Percentiles rank a stretch among this genome's conserved stretches.
Conservation (phyloP, 2,888 invertebrate species). For the Chironomus riparius region DNA sequence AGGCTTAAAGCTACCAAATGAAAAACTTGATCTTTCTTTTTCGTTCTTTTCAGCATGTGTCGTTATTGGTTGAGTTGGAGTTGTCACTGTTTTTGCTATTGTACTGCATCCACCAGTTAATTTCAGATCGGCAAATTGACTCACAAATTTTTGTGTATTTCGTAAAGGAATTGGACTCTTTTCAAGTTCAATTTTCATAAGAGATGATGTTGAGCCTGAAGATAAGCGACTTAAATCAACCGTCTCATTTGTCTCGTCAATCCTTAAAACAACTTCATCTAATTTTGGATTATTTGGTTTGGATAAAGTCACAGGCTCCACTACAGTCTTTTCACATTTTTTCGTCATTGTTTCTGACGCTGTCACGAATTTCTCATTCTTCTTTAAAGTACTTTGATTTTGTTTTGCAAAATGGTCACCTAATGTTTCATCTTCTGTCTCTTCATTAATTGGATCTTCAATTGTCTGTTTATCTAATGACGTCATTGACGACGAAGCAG, state of each 20-base stretch:
- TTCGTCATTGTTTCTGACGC: slow-evolving; percentile 29
- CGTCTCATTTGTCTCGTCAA: slow-evolving; percentile 32
- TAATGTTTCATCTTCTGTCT: slow-evolving; percentile 54
- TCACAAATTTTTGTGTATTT: slow-evolving; percentile 53
- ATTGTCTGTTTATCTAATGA: slow-evolving; percentile 35
- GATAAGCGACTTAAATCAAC: slow-evolving; percentile 29
- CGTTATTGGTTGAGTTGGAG: slow-evolving; percentile 32
- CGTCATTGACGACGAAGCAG: slow-evolving; percentile 33
- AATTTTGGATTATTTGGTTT: slow-evolving; percentile 10
- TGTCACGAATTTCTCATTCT: slow-evolving; percentile 42
- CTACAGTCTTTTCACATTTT: slow-evolving; percentile 1
- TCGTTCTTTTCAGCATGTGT: slow-evolving; percentile 34
- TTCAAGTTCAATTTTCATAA: slow-evolving; percentile 31
- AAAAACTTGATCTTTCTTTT: slow-evolving; percentile 35
- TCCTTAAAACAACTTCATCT: slow-evolving; percentile 28
- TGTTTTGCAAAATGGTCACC: slow-evolving; percentile 71
- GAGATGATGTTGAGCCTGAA: slow-evolving; percentile 1
- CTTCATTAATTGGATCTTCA: slow-evolving; percentile 35
- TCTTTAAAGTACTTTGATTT: slow-evolving; percentile 68
- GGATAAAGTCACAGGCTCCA: not conserved
- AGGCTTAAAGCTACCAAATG: slow-evolving; percentile 50
- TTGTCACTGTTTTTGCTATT: slow-evolving; percentile 33
- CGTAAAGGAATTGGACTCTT: slow-evolving; percentile 49
- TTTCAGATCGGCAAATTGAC: slow-evolving; percentile 56
- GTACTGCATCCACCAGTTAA: slow-evolving; percentile 48